These are phyloP conservation scores for Drosophila miranda DNA, from an alignment of 1,140 invertebrate species.

Conservation along the genomic window DNA sequence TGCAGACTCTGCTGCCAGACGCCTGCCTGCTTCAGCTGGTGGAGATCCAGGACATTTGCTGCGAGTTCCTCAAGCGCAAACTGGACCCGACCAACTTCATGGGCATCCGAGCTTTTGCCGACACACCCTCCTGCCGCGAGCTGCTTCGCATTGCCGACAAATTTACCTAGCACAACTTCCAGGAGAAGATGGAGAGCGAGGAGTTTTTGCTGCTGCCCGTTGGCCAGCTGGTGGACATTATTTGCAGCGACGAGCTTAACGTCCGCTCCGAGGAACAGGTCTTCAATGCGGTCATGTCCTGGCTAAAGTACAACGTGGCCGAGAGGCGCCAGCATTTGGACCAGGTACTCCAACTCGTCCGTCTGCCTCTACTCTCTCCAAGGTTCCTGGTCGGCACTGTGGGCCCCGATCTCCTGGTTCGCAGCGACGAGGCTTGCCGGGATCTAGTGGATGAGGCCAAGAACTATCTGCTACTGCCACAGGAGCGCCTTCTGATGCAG, in stretches of 20 bases:
- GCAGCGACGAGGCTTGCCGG: conserved; percentile 97
- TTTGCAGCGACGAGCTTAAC: conserved; percentile 98
- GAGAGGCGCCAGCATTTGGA: conserved; percentile 95
- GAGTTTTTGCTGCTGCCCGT: conserved; percentile 98
- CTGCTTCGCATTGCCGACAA: conserved; percentile 97
- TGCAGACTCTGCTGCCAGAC: conserved; percentile 97
- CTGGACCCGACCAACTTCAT: conserved; percentile 98
- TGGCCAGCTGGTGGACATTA: conserved; percentile 97
- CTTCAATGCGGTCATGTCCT: conserved; percentile 98
- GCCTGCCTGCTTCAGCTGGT: conserved; percentile 97
- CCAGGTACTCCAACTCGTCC: conserved; percentile 97
- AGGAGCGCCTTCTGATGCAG: conserved; percentile 98
- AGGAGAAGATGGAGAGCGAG: conserved; percentile 99
- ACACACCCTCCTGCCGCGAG: conserved; percentile 98
- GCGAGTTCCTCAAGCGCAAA: conserved; percentile 98
- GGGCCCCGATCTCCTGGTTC: conserved; percentile 96
- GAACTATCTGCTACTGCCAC: conserved; percentile 97
- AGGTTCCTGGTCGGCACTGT: conserved; percentile 99
- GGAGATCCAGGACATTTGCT: conserved; percentile 97
- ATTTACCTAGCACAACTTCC: conserved; percentile 99
- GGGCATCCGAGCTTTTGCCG: conserved; percentile 98
- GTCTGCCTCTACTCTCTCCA: conserved; percentile 95
- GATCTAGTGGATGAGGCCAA: conserved; percentile 99
- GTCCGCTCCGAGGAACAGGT: conserved; percentile 98
- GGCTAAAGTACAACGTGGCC: conserved; percentile 98